Conservation (phyloP, 2,113 vertebrate species). For the Oreochromis tanganicae region DNA sequence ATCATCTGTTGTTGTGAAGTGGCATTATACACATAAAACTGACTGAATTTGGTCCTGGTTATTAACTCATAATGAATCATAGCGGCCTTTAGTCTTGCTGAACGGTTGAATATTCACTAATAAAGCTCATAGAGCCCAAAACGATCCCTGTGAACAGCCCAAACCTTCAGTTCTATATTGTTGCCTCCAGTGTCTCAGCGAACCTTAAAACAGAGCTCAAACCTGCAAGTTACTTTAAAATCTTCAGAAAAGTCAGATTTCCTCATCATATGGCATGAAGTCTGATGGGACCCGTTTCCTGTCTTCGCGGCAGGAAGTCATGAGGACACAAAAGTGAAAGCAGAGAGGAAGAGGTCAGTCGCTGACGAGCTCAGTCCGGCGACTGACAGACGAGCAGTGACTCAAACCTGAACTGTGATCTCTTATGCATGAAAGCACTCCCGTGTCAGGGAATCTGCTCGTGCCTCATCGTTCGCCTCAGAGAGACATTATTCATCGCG, state of each 20-base stretch:
- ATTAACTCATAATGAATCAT: background rate
- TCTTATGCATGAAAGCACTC: constrained; percentile 6
- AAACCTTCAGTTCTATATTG: background rate
- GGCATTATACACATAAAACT: background rate
- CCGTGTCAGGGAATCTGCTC: background rate
- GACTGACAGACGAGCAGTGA: background rate
- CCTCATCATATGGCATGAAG: background rate
- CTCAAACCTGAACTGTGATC: background rate
- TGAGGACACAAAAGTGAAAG: background rate
- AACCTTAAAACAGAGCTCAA: background rate
- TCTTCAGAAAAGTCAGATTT: background rate
- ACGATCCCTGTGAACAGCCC: background rate
- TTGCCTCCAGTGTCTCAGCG: background rate
- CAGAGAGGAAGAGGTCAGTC: background rate
- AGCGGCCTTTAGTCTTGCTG: background rate
- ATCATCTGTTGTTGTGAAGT: background rate
- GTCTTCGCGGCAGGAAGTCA: background rate
- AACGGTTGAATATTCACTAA: background rate
- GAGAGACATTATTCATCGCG: background rate
- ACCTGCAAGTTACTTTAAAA: background rate
- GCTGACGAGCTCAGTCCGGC: background rate
- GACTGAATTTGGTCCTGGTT: background rate
- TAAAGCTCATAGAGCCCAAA: background rate
- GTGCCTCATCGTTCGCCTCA: background rate
- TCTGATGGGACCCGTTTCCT: background rate